phyloP scores from a whole-genome alignment of 2,113 vertebrate species.

The Aptenodytes patagonicus region DNA sequence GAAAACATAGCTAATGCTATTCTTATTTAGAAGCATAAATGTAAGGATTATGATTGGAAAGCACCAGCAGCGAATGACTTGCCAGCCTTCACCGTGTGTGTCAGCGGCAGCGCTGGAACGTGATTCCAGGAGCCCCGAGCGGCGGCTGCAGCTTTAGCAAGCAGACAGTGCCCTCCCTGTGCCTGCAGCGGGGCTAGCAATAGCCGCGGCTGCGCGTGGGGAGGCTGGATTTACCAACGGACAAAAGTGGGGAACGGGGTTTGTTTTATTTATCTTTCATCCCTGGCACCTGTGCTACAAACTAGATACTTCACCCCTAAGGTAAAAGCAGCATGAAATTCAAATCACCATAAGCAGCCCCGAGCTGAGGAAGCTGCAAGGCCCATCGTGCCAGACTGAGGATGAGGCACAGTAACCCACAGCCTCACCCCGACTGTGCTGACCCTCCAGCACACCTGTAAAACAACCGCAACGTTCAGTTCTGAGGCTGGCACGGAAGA shows the following conservation, averaged over 20 bases:
- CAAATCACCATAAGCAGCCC: background rate
- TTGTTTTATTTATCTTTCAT: background rate
- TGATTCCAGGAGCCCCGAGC: background rate
- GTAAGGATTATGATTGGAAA: background rate
- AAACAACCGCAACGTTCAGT: fast-evolving
- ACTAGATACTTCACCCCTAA: background rate
- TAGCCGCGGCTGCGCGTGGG: fast-evolving
- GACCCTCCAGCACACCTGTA: background rate
- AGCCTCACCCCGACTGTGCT: fast-evolving
- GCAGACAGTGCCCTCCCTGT: background rate
- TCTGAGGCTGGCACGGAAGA: background rate
- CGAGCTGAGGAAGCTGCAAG: background rate
- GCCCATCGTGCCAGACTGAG: background rate
- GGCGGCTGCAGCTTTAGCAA: background rate
- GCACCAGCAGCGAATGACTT: background rate
- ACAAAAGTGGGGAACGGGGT: background rate
- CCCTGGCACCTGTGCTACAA: background rate
- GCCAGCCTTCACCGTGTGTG: fast-evolving
- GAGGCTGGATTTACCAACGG: background rate
- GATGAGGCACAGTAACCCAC: background rate
- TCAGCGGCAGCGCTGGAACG: background rate
- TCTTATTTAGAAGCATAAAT: background rate
- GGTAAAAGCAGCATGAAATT: background rate
- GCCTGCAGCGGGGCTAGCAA: background rate
- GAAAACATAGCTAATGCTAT: background rate